Conservation (phyloP, 2,888 invertebrate genomes). For the Steinernema scapterisci region DNA sequence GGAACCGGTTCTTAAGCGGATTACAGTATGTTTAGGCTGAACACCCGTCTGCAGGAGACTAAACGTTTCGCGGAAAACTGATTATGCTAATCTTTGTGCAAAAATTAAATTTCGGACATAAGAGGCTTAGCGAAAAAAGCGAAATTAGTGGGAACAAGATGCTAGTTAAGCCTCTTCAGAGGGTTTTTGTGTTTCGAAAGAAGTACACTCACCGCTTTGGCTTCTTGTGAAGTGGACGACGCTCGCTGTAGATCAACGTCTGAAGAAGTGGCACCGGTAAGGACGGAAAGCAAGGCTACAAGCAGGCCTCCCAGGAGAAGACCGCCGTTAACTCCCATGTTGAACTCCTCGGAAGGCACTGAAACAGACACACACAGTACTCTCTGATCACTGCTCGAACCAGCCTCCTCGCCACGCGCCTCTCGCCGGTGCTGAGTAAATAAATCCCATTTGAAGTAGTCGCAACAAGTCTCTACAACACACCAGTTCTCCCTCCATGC, state of each 20-base stretch:
- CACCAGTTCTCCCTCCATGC: slow-evolving; percentile 14
- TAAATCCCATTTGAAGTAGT: slow-evolving; percentile 28
- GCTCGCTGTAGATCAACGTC: neutral
- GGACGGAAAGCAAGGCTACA: neutral
- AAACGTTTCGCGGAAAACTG: no score
- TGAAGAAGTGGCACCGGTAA: neutral
- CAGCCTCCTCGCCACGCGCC: neutral
- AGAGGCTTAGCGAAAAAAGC: no score
- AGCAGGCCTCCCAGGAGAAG: slow-evolving; percentile 11
- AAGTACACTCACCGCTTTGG: neutral
- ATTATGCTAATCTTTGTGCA: no score
- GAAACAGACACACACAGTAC: neutral
- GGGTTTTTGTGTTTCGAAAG: neutral
- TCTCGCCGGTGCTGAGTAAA: slow-evolving; percentile 25
- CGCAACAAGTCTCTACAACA: slow-evolving; percentile 26
- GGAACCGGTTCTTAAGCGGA: no score
- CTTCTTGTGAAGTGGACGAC: neutral
- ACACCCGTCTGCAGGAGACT: no score
- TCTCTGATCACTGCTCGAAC: neutral
- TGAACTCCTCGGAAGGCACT: slow-evolving; percentile 11
- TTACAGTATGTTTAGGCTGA: no score
- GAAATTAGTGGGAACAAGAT: no score
- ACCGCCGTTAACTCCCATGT: neutral
- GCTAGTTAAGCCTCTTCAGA: no score
- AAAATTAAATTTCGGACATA: no score